A percentile compares a stretch with the other conserved stretches of the same genome.
Conservation (phyloP, 2,888 invertebrate genomes). For the Horisme vitalbata region DNA sequence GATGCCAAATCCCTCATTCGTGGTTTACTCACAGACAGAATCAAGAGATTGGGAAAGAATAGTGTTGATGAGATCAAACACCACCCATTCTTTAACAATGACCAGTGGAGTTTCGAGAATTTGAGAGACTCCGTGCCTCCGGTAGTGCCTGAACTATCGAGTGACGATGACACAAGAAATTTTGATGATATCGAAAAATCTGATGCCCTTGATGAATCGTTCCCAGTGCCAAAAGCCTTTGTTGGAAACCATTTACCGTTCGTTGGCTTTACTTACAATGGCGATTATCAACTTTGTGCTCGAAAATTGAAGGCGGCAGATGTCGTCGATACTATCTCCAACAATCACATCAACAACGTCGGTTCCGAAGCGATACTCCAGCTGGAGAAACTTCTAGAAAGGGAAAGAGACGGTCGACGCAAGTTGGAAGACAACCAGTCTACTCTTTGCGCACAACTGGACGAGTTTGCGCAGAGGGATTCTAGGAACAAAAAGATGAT, state of each 20-base stretch:
- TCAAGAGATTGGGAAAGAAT: constrained; percentile 93
- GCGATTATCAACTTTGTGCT: constrained; percentile 91
- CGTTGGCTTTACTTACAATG: constrained; percentile 98
- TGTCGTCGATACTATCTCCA: constrained; percentile 84
- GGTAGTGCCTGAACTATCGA: constrained; percentile 96
- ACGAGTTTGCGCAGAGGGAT: constrained; percentile 90
- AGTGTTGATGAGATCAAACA: constrained; percentile 97
- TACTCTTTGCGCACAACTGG: constrained; percentile 88
- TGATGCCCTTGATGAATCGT: constrained; percentile 95
- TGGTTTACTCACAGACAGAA: constrained; percentile 96
- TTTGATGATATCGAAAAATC: constrained; percentile 99
- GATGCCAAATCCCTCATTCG: constrained; percentile 94
- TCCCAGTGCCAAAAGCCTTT: constrained; percentile 98
- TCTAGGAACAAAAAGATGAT: constrained; percentile 90
- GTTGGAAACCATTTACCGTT: constrained; percentile 99
- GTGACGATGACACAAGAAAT: constrained; percentile 99
- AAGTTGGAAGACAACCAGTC: constrained; percentile 90
- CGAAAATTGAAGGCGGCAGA: constrained; percentile 76
- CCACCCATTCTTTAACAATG: constrained; percentile 97
- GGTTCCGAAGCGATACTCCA: constrained; percentile 86
- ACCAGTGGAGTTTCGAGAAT: constrained; percentile 99
- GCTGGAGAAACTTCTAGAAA: constrained; percentile 88
- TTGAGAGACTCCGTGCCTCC: constrained; percentile 97
- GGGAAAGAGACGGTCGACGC: constrained; percentile 88
- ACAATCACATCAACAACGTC: constrained; percentile 84